phyloP scores from a whole-genome alignment of 2,797 vertebrate genomes.

The Gallinago solitaria region DNA sequence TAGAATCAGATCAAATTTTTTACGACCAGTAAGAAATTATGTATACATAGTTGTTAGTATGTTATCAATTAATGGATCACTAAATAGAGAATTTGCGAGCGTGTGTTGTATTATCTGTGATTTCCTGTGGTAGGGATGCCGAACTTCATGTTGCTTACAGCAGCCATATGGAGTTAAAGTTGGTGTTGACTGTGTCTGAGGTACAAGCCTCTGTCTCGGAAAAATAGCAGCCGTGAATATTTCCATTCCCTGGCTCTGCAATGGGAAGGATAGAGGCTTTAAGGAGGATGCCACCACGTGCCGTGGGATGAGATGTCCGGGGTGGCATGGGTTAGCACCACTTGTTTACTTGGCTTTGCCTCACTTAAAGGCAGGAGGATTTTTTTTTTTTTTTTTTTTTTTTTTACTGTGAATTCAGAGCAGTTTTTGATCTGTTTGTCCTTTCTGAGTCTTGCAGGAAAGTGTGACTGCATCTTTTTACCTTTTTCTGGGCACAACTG shows the following conservation, averaged over 20 bases:
- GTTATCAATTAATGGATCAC: background rate
- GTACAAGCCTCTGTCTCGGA: background rate
- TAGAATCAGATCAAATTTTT: background rate
- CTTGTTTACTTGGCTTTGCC: background rate
- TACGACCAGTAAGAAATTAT: rapidly evolving
- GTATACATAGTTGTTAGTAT: background rate
- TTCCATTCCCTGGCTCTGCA: background rate
- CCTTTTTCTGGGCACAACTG: background rate
- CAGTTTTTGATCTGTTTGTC: background rate
- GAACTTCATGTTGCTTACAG: background rate
- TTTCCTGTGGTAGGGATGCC: background rate
- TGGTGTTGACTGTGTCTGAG: background rate
- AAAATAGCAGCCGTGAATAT: background rate
- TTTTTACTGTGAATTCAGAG: background rate
- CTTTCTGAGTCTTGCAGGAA: background rate
- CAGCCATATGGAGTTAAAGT: background rate
- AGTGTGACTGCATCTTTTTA: background rate
- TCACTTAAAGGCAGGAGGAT: background rate
- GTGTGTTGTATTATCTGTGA: background rate
- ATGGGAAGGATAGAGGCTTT: background rate
- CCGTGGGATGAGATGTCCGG: rapidly evolving
- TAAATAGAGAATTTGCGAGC: background rate
- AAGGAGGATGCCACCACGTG: background rate
- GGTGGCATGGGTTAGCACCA: background rate
- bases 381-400: background rate